These are phyloP conservation scores for Lacerta viridis DNA, from an alignment of 2,797 vertebrate genomes.

Conservation along the genomic window DNA sequence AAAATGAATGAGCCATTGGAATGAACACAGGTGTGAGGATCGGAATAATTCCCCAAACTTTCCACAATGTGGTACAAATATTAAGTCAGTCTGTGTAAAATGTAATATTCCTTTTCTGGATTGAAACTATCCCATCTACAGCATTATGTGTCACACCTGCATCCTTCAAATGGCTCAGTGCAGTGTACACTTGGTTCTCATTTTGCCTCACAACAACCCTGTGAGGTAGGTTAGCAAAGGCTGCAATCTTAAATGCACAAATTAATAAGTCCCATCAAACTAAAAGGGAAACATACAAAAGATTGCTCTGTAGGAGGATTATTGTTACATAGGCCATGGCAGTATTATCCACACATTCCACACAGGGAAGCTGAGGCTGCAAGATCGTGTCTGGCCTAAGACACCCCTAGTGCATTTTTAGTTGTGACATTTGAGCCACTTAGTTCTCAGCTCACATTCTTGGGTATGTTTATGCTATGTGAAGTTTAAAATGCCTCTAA, in stretches of 20 bases:
- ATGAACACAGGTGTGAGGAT: neutral
- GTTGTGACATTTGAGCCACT: no score
- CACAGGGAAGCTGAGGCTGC: neutral
- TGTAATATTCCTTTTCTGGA: neutral
- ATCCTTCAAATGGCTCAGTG: neutral
- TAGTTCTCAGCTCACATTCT: neutral
- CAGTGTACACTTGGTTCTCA: neutral
- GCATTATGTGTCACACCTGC: neutral
- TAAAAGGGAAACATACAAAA: neutral
- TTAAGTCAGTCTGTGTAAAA: neutral
- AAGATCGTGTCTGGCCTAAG: neutral
- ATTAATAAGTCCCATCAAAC: neutral
- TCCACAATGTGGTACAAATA: neutral
- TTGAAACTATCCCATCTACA: neutral
- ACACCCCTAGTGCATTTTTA: neutral
- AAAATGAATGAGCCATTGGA: neutral
- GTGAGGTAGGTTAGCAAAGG: neutral
- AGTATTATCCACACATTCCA: neutral
- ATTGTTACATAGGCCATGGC: neutral
- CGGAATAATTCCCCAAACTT: neutral
- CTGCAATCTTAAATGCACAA: no score
- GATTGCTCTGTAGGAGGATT: neutral
- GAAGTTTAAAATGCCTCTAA: conserved; percentile 35
- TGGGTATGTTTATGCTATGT: conserved; percentile 15
- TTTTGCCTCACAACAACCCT: neutral